Evolutionary conservation across 2,888 invertebrate genomes (phyloP), one percentile per base, ranked within the genome.

Genomic region (Caenorhabditis sp.): DNA sequence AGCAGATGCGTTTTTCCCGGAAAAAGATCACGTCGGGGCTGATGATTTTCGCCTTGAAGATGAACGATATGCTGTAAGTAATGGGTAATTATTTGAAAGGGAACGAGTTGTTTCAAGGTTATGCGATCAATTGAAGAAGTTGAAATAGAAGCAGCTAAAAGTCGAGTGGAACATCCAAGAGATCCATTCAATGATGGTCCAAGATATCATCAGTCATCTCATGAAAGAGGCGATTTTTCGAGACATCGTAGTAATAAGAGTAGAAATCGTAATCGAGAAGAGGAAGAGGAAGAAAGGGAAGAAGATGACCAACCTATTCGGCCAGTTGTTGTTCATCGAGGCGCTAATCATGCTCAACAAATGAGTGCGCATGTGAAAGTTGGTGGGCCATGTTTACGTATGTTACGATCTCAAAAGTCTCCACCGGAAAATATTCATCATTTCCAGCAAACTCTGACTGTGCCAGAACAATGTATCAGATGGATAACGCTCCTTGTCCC

Each of bases 401-500:
- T 43, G 43, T 17, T 43, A 17, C 43, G 14, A 17, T 10, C 8
- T 10, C 5, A 43, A 5, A 43, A 43, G 43, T 43, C 14, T 14
- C 14, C 12, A 21, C 27, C 14, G 14, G 14, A 43, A 43, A 5
- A 43, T 17, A 43, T 6, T 31, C 14, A 49, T 57, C 36, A 17
- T 58, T 57, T 77, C 24, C 62, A 78, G 80, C 71, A 4, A 71
- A 74, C 37, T 58, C 71, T 0, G 66, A 65, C 10, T 78, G 80
- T 31, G 71, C 69, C n/a, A 51, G 63, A 10, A 73, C 73, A 6
- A 43, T 70, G 17, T 67, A 66, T 50, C 61, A 65, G 23, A 24
- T 70, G 10, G 82, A 82, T 51, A 62, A 60, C 19, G 76, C 77
- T 0, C 82, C 82, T n/a, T 82, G 82, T 51, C 81, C 82, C 17